phyloP scores from a whole-genome alignment of 2,113 vertebrate genomes.

The Anas platyrhynchos region DNA sequence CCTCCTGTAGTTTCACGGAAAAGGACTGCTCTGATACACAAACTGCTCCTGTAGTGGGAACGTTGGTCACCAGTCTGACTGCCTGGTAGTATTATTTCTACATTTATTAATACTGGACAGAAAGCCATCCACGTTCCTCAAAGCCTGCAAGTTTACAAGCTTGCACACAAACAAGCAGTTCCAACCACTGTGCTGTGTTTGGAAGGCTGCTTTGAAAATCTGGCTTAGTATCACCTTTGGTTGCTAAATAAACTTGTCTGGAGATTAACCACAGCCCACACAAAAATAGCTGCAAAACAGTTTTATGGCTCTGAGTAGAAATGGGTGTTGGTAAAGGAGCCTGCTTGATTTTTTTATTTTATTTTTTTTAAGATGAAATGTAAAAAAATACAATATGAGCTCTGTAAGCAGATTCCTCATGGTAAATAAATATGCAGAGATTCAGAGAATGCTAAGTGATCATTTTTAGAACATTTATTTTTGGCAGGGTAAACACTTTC shows the following conservation, averaged over 20 bases:
- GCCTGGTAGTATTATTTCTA: background rate
- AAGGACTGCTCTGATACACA: background rate
- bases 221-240: constrained; percentile 49
- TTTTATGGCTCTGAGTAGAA: constrained; percentile 32
- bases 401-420: constrained; percentile 65
- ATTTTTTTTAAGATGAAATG: constrained; percentile 19
- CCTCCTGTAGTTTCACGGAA: background rate
- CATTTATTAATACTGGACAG: background rate
- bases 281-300: constrained; percentile 45
- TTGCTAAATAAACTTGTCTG: constrained; percentile 54
- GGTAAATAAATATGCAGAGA: constrained; percentile 64
- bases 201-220: constrained; percentile 36
- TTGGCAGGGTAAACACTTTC: constrained; percentile 67
- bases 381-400: constrained; percentile 44
- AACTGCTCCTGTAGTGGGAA: background rate
- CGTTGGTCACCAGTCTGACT: background rate
- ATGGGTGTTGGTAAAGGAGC: constrained; percentile 28
- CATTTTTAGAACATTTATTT: constrained; percentile 67
- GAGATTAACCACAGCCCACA: constrained; percentile 39
- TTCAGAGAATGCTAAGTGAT: constrained; percentile 51
- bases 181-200: background rate
- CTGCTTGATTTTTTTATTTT: background rate
- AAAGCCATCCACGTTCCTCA: background rate
- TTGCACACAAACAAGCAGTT: background rate
- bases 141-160: background rate